These are phyloP conservation scores for Choloepus didactylus DNA, from an alignment of 2,797 vertebrate genomes.

Conservation along the genomic window DNA sequence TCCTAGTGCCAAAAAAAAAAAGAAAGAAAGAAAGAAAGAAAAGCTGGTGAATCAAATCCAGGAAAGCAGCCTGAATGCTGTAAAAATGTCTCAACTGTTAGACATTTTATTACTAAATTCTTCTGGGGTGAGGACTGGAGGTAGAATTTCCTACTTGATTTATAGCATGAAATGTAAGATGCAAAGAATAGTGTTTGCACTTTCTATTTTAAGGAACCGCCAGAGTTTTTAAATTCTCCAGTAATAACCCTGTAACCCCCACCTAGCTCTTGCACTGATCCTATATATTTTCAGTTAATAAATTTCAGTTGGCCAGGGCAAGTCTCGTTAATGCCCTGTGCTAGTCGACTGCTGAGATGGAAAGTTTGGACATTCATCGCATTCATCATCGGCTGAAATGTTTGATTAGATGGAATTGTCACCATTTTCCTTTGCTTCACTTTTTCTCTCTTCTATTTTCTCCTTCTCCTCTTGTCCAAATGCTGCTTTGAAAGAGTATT, in stretches of 20 bases:
- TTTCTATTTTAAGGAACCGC: slow-evolving; percentile 8
- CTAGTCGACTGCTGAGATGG: background rate
- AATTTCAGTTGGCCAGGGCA: background rate
- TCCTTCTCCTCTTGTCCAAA: background rate
- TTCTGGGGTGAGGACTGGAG: background rate
- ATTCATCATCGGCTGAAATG: background rate
- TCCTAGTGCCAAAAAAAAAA: background rate
- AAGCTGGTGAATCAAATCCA: slow-evolving; percentile 45
- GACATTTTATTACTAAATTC: slow-evolving; percentile 65
- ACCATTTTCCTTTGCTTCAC: no score
- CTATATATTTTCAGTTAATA: background rate
- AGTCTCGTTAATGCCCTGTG: background rate
- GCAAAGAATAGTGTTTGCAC: background rate
- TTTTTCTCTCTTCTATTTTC: fast-evolving
- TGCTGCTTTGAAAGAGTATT: background rate
- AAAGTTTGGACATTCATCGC: background rate
- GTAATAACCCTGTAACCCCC: background rate
- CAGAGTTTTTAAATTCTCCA: background rate
- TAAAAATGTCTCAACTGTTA: slow-evolving; percentile 55
- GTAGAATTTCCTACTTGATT: slow-evolving; percentile 66
- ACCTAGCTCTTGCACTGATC: background rate
- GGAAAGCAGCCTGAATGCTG: slow-evolving; percentile 44
- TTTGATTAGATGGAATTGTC: background rate
- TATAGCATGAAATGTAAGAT: slow-evolving; percentile 50
- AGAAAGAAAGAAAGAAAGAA: background rate